phyloP scores from a whole-genome alignment of 2,888 invertebrate genomes.

The Epicampocera succincta region DNA sequence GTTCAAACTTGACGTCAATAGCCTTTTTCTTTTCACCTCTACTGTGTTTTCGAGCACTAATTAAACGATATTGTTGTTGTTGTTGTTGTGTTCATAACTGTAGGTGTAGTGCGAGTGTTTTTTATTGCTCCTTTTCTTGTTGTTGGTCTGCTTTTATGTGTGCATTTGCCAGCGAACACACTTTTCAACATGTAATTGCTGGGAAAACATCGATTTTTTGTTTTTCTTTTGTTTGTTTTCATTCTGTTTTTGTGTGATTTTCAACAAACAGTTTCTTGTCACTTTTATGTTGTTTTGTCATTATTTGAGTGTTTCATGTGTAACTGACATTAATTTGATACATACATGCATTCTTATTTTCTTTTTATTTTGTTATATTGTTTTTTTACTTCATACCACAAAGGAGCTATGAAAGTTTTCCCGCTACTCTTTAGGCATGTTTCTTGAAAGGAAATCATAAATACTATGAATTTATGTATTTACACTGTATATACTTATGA shows the following conservation, averaged over 20 bases:
- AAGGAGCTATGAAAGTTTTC: conserved; percentile 27
- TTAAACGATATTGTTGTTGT: conserved; percentile 16
- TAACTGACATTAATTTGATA: conserved; percentile 43
- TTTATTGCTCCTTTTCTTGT: conserved; percentile 1
- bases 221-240: conserved; percentile 4
- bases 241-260: conserved; percentile 9
- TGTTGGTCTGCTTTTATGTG: neutral
- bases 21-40: neutral
- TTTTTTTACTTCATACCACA: neutral
- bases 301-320: conserved; percentile 10
- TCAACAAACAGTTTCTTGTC: conserved; percentile 11
- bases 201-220: conserved; percentile 46
- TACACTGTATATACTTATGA: too few relatives aligned
- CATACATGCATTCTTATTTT: conserved; percentile 10
- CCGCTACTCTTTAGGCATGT: neutral
- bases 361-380: neutral
- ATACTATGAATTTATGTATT: too few relatives aligned
- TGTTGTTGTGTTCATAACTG: conserved; percentile 5
- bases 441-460: neutral
- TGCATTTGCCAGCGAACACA: neutral
- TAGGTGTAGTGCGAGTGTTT: conserved; percentile 31
- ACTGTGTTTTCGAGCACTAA: conserved; percentile 11
- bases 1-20: neutral
- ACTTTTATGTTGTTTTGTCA: conserved; percentile 1
- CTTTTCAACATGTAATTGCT: conserved; percentile 34